phyloP scores from a whole-genome alignment of 2,113 vertebrate species.

The Salvator merianae region DNA sequence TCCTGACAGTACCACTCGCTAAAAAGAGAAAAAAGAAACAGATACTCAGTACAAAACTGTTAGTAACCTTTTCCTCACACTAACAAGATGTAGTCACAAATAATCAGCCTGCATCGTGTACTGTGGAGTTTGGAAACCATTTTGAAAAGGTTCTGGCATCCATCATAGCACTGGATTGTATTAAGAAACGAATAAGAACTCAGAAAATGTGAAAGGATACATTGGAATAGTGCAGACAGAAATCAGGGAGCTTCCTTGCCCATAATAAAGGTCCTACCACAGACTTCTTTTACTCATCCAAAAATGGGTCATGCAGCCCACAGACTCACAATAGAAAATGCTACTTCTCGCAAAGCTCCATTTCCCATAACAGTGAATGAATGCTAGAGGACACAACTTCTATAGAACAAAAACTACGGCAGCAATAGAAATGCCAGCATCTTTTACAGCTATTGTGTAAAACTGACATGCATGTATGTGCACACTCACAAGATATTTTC shows the following conservation, averaged over 20 bases:
- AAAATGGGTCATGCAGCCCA: neutral
- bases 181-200: neutral
- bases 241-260: neutral
- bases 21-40: neutral
- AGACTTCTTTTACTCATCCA: no score
- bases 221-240: neutral
- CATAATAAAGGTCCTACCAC: neutral
- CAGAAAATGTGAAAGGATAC: neutral
- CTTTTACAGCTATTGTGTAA: neutral
- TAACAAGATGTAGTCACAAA: neutral
- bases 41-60: neutral
- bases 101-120: neutral
- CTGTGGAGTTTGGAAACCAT: neutral
- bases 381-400: neutral
- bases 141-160: neutral
- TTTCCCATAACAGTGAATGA: neutral
- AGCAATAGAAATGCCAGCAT: neutral
- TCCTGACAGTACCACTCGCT: no score
- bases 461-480: no score
- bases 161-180: neutral
- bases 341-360: neutral
- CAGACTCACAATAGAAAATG: neutral
- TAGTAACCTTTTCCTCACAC: neutral
- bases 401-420: neutral
- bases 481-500: neutral